phyloP scores from a whole-genome alignment of 2,888 invertebrate species.

The Catocala fraxini region DNA sequence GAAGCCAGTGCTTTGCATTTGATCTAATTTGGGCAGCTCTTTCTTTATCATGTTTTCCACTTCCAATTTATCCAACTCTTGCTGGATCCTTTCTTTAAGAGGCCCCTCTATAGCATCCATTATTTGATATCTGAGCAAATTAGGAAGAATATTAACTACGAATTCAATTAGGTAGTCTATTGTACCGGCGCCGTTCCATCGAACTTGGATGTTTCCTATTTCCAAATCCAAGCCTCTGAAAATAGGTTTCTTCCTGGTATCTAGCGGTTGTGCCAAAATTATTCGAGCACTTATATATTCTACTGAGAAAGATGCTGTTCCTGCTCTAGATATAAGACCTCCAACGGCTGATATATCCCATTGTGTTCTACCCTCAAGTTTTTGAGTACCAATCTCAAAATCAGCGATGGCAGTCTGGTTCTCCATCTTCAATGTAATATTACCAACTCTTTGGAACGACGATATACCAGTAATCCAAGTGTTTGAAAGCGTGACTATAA shows the following conservation, averaged over 20 bases:
- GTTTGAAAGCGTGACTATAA: slow-evolving; percentile 90
- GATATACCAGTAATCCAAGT: slow-evolving; percentile 94
- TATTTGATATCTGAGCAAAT: slow-evolving; percentile 94
- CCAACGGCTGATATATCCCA: slow-evolving; percentile 93
- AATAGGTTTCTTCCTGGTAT: slow-evolving; percentile 91
- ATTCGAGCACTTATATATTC: slow-evolving; percentile 92
- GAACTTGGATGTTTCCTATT: slow-evolving; percentile 94
- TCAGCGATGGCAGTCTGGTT: slow-evolving; percentile 90
- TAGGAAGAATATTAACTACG: slow-evolving; percentile 93
- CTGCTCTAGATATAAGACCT: slow-evolving; percentile 91
- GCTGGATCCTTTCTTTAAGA: slow-evolving; percentile 91
- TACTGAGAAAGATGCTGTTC: slow-evolving; percentile 92
- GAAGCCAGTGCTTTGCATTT: slow-evolving; percentile 83
- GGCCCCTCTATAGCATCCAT: slow-evolving; percentile 95
- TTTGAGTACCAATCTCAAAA: slow-evolving; percentile 93
- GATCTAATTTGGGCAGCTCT: slow-evolving; percentile 90
- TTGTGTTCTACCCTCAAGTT: slow-evolving; percentile 91
- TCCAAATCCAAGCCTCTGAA: slow-evolving; percentile 93
- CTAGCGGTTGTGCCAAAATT: slow-evolving; percentile 91
- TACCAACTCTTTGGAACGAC: slow-evolving; percentile 94
- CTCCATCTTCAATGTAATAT: slow-evolving; percentile 91
- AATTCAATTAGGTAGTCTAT: slow-evolving; percentile 94
- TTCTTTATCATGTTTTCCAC: slow-evolving; percentile 92
- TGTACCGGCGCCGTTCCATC: slow-evolving; percentile 95
- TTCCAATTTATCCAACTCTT: slow-evolving; percentile 91